phyloP scores from a whole-genome alignment of 2,113 vertebrate genomes.

The Pomatostomus ruficeps region DNA sequence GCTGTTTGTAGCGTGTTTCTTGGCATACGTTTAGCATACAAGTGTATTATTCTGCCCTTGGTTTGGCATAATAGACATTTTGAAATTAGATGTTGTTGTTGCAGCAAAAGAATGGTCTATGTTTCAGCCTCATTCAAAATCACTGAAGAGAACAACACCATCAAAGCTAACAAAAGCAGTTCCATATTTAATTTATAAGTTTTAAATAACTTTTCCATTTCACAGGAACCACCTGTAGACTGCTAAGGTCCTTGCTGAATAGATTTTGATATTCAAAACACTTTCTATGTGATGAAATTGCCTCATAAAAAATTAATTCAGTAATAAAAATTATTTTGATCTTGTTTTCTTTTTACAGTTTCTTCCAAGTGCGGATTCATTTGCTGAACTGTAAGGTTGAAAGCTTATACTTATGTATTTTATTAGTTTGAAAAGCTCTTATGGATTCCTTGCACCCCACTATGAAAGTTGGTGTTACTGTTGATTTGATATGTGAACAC shows the following conservation, averaged over 20 bases:
- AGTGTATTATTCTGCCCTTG: not conserved
- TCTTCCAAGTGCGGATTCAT: not conserved
- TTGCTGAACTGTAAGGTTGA: not conserved
- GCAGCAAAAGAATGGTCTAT: not conserved
- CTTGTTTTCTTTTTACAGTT: not conserved
- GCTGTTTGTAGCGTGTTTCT: not conserved
- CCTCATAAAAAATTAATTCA: not conserved
- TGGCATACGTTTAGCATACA: not conserved
- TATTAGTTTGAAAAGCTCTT: not conserved
- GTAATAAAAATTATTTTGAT: not conserved
- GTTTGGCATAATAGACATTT: not conserved
- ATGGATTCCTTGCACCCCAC: not conserved
- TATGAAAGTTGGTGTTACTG: not conserved
- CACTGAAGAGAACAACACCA: not conserved
- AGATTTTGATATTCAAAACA: not conserved
- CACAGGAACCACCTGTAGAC: not conserved
- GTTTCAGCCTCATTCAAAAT: not conserved
- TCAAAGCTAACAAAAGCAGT: not conserved
- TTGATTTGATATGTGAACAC: not conserved
- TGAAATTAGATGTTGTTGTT: not conserved
- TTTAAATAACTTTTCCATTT: not conserved
- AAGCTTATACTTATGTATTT: not conserved
- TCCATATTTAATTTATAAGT: slow-evolving; percentile 12
- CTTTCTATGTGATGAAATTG: not conserved
- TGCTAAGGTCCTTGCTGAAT: not conserved